Evolutionary conservation across 2,888 invertebrate genomes (phyloP).

Genomic region (Amphipoea lucens): DNA sequence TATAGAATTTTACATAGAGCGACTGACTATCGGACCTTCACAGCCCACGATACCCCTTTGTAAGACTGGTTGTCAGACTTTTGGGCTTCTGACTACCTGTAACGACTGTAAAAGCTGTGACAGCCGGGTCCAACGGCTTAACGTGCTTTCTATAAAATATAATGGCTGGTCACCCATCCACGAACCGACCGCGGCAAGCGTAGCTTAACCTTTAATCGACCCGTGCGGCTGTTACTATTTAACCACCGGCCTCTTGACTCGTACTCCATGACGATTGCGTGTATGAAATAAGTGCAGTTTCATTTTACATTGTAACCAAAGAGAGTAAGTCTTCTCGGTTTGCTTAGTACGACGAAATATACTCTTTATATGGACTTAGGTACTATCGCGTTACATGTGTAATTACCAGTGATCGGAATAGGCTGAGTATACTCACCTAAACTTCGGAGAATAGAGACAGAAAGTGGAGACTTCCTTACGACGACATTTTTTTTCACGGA

Average conservation of each 20-base stretch:
- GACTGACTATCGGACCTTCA: background rate
- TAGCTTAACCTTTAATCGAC: background rate
- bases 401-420: too few species aligned
- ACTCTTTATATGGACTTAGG: background rate
- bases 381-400: background rate
- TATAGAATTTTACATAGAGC: too few species aligned
- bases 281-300: too few species aligned
- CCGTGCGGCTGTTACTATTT: background rate
- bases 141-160: background rate
- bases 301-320: too few species aligned
- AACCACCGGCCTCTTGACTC: too few species aligned
- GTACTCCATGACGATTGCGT: too few species aligned
- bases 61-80: background rate
- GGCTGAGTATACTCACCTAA: too few species aligned
- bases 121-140: background rate
- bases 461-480: too few species aligned
- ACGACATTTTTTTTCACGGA: too few species aligned
- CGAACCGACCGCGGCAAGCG: background rate
- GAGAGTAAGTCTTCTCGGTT: too few species aligned
- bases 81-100: background rate
- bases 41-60: background rate
- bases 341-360: background rate
- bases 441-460: too few species aligned
- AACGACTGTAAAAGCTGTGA: background rate
- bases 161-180: background rate